Evolutionary conservation across 2,113 vertebrate genomes (phyloP).

Genomic region (human): GRCh38 chr11:97547001-97547500

Average conservation of each 20-base stretch:
- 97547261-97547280: neutral
- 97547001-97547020: neutral
- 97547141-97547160: too few relatives aligned
- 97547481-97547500: neutral
- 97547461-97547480: neutral
- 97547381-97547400: neutral
- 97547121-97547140: neutral
- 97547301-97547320: neutral
- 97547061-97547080: neutral
- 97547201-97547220: too few relatives aligned
- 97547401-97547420: neutral
- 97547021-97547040: too few relatives aligned
- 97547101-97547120: neutral
- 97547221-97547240: neutral
- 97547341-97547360: neutral
- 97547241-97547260: neutral
- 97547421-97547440: neutral
- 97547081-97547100: neutral
- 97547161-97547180: neutral
- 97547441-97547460: neutral
- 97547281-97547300: neutral
- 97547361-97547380: neutral
- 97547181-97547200: neutral
- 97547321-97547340: neutral
- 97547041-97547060: neutral